Percentiles rank a stretch among this genome's conserved stretches.
These are phyloP conservation scores for Pteropus rufus DNA, from an alignment of 2,797 vertebrate species.

Conservation along the genomic window DNA sequence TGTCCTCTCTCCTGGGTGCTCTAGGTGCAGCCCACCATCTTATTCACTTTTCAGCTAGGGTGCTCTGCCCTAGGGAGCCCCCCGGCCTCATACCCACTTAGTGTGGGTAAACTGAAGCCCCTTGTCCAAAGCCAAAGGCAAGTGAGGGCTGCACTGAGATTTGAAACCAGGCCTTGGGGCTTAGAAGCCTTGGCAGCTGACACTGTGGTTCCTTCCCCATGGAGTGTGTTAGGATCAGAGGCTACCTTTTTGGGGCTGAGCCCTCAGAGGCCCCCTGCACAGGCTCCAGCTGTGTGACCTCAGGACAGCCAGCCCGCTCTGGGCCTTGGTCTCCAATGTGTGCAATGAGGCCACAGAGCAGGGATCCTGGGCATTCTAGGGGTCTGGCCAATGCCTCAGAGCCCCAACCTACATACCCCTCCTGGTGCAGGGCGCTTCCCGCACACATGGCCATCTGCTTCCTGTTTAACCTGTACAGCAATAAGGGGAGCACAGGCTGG, in stretches of 20 bases:
- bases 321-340: background rate
- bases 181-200: background rate
- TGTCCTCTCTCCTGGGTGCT: background rate
- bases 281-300: background rate
- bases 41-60: background rate
- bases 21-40: background rate
- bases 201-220: background rate
- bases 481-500: background rate
- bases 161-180: background rate
- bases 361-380: no score
- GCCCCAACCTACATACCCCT: fast-evolving
- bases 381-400: background rate
- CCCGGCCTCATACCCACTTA: background rate
- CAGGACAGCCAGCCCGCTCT: background rate
- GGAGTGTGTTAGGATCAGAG: background rate
- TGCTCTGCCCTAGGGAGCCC: background rate
- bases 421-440: no score
- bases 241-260: background rate
- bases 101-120: background rate
- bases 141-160: background rate
- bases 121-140: background rate
- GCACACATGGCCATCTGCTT: no score
- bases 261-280: no score
- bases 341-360: background rate
- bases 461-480: background rate